Conservation (phyloP, 2,113 vertebrate species). For the Rhinopomastus cyanomelas region DNA sequence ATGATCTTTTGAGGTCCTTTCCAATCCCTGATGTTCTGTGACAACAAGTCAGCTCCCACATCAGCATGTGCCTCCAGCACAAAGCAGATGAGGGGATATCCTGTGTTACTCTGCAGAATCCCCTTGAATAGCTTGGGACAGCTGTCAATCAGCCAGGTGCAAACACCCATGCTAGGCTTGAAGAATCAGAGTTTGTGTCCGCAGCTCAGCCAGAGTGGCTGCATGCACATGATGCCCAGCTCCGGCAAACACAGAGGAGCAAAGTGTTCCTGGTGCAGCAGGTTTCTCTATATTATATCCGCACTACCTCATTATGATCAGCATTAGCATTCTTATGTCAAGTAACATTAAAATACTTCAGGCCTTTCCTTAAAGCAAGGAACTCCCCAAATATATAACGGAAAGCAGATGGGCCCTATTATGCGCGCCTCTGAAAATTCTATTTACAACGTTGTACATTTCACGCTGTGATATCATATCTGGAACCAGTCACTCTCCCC, state of each 20-base stretch:
- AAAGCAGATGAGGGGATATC: background rate
- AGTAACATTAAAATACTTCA: slow-evolving; percentile 39
- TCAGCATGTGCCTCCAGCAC: background rate
- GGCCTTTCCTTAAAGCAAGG: slow-evolving; percentile 53
- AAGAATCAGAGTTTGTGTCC: background rate
- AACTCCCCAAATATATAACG: slow-evolving; percentile 62
- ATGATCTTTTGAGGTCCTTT: no score
- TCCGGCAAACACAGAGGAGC: background rate
- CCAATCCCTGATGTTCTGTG: no score
- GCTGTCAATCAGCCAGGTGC: slow-evolving; percentile 44
- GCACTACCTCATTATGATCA: background rate
- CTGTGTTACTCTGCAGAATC: background rate
- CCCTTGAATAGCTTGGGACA: background rate
- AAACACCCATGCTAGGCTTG: background rate
- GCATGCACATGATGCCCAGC: rapidly evolving
- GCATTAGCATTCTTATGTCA: slow-evolving; percentile 25
- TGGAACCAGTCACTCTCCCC: slow-evolving; percentile 79
- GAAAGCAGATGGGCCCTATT: slow-evolving; percentile 80
- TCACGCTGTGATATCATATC: slow-evolving; percentile 84
- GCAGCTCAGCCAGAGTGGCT: background rate
- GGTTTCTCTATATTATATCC: background rate
- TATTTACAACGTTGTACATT: slow-evolving; percentile 81
- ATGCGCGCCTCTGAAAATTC: slow-evolving; percentile 78
- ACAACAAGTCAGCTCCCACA: background rate
- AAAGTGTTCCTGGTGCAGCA: rapidly evolving